Base-by-base conservation (phyloP, 2,113 vertebrate genomes). In the Pardalotus punctatus region DNA sequence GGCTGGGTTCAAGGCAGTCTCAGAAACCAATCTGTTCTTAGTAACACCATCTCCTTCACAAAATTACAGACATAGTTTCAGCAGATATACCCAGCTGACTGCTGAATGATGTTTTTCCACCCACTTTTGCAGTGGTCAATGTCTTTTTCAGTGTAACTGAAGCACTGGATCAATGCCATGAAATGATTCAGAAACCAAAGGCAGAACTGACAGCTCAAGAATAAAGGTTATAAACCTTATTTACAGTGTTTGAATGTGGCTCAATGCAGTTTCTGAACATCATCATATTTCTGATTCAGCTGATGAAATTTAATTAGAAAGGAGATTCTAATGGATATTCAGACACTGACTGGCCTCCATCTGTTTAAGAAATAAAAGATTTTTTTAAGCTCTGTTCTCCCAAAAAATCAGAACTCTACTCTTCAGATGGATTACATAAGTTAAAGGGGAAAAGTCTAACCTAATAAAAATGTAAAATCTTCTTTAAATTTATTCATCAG, bases 51-150 rank as follows among this genome's bases (percentile, higher is more conserved):
- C 94, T 82, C 64, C 92, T 97, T 82, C 66, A 45, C 57, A 82
- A 90, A 96, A 97, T 97, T 94, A 81, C 84, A 94, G 72, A 81
- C 97, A 95, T 94, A 90, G 80, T 86, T 94, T 60, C 69, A 91
- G n/a, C 66, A 87, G 81, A 88, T 84, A 94, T 72, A 61, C 60
- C 81, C 91, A 84, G 65, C 43, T 90, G 42, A 93, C 66, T 35
- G 76, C 25, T 86, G 72, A 95, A 62, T n/a, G 47, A 81, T 91
- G 88, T 66, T 87, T 94, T 96, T 91, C 88, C 86, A 90, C 65
- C 58, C 86, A 66, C 40, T 77, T 73, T 35, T 28, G 40, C n/a
- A 45, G 64, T 72, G 84, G 81, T 86, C 86, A 83, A 2, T 79
- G 62, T 69, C 76, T 93, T 93, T 96, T 95, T 76, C 81, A 81